Evolutionary conservation across 2,888 invertebrate species (phyloP).

Genomic region (Petrolisthes cinctipes): DNA sequence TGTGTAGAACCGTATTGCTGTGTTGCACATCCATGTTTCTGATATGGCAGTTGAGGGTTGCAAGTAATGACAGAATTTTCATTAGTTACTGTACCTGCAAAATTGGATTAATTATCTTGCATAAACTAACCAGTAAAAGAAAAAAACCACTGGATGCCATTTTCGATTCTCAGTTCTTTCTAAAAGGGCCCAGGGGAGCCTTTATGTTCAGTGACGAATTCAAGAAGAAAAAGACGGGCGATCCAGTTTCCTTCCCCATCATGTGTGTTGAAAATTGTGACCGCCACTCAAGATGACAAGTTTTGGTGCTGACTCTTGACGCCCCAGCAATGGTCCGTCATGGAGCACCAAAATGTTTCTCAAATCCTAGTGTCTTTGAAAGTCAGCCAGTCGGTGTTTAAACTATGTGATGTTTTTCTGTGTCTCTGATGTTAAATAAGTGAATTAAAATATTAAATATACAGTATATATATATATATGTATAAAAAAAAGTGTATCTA

Average conservation of each 20-base stretch:
- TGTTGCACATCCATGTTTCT: no score
- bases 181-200: not conserved
- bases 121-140: not conserved
- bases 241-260: conserved; percentile 1
- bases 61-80: no score
- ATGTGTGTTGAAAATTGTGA: not conserved
- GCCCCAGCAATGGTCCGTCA: conserved; percentile 30
- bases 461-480: conserved; percentile 18
- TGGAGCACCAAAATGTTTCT: conserved; percentile 51
- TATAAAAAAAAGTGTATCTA: conserved; percentile 18
- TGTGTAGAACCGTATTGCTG: no score
- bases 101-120: no score
- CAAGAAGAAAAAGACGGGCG: not conserved
- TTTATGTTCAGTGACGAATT: not conserved
- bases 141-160: not conserved
- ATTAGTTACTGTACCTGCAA: no score
- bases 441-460: not conserved
- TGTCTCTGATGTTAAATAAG: conserved; percentile 47
- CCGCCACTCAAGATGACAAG: conserved; percentile 28
- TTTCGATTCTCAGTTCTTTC: conserved; percentile 7
- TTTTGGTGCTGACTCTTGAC: conserved; percentile 14
- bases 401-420: conserved; percentile 56
- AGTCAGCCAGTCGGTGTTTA: conserved; percentile 60
- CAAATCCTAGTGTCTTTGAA: conserved; percentile 62
- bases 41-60: no score